Evolutionary conservation across 2,113 vertebrate genomes (phyloP).

Genomic region (Notarius lentiginosus): DNA sequence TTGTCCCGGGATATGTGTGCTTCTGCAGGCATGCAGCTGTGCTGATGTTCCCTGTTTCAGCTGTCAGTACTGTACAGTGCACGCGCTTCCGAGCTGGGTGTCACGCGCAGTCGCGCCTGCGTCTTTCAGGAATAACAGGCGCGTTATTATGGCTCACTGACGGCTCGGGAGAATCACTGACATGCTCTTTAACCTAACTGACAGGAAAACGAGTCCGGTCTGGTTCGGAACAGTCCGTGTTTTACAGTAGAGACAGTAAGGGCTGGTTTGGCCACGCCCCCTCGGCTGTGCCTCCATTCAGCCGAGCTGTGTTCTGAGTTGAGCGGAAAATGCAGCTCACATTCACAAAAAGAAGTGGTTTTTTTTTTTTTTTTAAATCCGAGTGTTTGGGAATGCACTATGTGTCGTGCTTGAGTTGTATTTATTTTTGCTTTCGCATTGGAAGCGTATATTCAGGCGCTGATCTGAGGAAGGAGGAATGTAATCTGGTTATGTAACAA

Average conservation of each 20-base stretch:
- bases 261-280: conserved; percentile 83
- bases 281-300: conserved; percentile 76
- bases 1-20: not conserved
- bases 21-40: not conserved
- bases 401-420: not conserved
- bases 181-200: not conserved
- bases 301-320: conserved; percentile 78
- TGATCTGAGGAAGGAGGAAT: conserved; percentile 88
- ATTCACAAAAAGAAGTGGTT: not conserved
- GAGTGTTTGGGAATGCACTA: no score
- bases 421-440: conserved; percentile 39
- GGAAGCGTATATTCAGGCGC: conserved; percentile 84
- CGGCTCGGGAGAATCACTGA: not conserved
- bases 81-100: not conserved
- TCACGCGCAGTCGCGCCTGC: not conserved
- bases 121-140: not conserved
- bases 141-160: no score
- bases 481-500: conserved; percentile 96
- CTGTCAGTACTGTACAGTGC: conserved; percentile 17
- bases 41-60: not conserved
- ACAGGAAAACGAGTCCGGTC: not conserved
- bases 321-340: conserved; percentile 68
- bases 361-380: not conserved
- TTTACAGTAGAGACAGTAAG: conserved; percentile 84
- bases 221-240: conserved; percentile 75